Evolutionary conservation across 2,113 vertebrate species (phyloP), one percentile per base, ranked within the genome.

Genomic region (Machaerirhynchus nigripectus): DNA sequence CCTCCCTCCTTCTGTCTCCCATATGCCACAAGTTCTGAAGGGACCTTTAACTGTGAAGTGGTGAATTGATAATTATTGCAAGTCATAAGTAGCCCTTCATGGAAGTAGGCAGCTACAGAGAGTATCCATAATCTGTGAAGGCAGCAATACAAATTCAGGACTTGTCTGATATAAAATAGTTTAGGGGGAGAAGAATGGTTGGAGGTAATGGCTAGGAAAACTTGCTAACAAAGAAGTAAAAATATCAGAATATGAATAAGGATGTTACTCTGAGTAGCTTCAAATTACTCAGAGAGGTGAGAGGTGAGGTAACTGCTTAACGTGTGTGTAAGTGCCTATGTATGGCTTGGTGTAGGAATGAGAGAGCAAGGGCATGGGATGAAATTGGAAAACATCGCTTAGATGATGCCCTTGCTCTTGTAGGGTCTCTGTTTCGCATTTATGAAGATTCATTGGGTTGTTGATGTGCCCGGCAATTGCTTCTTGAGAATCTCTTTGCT

Each of bases 271-370:
- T 56, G 20, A 84, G 22, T 50, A 50, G 21, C 42, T 89, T 89
- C n/a, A n/a, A 13, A 64, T 86, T 42, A 63, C 9, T 65, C 2
- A 4, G n/a, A 19, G 33, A 17, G 24, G 14, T 21, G 39, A 12
- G 21, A 7, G 8, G 4, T 76, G 39, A 31, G 31, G 42, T 47
- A 47, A 17, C 20, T 76, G 28, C 39, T 87, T 61, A 77, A 44
- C 0, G 1, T 24, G 15, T 22, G 2, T 2, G 3, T 4, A 5
- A 18, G 13, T 59, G 33, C 70, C 3, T 40, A 1, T 30, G 30
- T 21, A n/a, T 37, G 20, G 37, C 27, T 64, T 44, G 49, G 44
- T 84, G 63, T 60, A 27, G 56, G 44, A 86, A 69, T 40, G 40
- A 64, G 44, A 55, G 35, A 76, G 33, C 30, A 57, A 74, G 27